phyloP scores from a whole-genome alignment of 2,797 vertebrate species.

The Choloepus didactylus region DNA sequence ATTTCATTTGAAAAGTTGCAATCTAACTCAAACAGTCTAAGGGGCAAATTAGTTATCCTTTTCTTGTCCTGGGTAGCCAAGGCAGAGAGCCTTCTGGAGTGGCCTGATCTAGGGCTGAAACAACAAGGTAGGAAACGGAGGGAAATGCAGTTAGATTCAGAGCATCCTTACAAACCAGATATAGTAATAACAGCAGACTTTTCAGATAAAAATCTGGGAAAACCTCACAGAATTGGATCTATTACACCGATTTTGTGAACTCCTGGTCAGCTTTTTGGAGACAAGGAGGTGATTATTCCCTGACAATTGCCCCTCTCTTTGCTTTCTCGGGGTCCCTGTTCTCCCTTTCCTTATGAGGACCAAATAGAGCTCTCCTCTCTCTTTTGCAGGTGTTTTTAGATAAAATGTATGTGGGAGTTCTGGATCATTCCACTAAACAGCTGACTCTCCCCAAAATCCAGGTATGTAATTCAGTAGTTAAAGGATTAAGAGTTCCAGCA shows the following conservation, averaged over 20 bases:
- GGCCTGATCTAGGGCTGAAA: background rate
- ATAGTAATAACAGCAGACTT: background rate
- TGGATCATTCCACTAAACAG: constrained; percentile 10
- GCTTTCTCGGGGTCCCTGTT: background rate
- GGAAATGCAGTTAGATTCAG: background rate
- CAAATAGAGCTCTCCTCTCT: constrained; percentile 2
- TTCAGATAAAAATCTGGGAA: background rate
- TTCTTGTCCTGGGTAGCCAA: background rate
- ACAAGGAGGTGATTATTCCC: background rate
- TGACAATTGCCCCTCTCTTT: background rate
- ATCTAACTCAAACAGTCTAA: background rate
- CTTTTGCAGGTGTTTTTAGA: constrained; percentile 74
- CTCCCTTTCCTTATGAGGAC: background rate
- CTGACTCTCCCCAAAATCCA: background rate
- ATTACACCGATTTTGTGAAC: background rate
- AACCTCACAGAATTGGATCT: background rate
- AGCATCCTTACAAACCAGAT: background rate
- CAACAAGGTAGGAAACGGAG: background rate
- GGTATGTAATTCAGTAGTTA: background rate
- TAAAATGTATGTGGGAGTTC: constrained; percentile 20
- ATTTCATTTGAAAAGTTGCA: background rate
- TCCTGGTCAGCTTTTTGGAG: no score
- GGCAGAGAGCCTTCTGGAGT: background rate
- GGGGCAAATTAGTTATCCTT: background rate
- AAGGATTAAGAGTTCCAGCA: background rate